Percentiles rank a stretch among this genome's conserved stretches.
phyloP scores from a whole-genome alignment of 2,113 vertebrate species.

The Galemys pyrenaicus region DNA sequence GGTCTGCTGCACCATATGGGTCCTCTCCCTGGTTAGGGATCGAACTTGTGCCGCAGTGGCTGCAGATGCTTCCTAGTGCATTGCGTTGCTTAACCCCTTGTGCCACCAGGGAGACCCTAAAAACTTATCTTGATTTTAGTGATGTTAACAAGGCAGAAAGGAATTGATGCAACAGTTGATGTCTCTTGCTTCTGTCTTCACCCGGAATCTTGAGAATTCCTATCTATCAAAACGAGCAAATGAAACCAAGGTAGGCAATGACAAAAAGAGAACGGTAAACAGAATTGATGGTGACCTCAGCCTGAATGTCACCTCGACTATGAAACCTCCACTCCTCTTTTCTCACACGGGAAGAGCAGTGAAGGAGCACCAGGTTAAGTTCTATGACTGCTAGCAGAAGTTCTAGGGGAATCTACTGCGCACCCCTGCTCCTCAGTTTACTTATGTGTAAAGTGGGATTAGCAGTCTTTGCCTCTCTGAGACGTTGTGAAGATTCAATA shows the following conservation, averaged over 20 bases:
- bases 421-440: neutral
- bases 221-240: neutral
- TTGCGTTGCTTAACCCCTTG: no score
- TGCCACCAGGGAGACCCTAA: no score
- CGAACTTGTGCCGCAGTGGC: no score
- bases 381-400: neutral
- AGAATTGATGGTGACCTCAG: neutral
- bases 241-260: neutral
- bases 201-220: neutral
- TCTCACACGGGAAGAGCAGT: neutral
- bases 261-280: neutral
- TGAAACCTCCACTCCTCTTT: no score
- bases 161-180: neutral
- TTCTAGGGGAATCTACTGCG: neutral
- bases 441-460: neutral
- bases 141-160: neutral
- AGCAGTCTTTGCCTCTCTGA: neutral
- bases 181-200: neutral
- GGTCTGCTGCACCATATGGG: no score
- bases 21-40: no score
- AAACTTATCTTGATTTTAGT: neutral
- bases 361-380: neutral
- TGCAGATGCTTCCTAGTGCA: no score
- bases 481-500: neutral
- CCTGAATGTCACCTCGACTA: neutral